phyloP scores from a whole-genome alignment of 2,888 invertebrate genomes.

The Melipona beecheii region DNA sequence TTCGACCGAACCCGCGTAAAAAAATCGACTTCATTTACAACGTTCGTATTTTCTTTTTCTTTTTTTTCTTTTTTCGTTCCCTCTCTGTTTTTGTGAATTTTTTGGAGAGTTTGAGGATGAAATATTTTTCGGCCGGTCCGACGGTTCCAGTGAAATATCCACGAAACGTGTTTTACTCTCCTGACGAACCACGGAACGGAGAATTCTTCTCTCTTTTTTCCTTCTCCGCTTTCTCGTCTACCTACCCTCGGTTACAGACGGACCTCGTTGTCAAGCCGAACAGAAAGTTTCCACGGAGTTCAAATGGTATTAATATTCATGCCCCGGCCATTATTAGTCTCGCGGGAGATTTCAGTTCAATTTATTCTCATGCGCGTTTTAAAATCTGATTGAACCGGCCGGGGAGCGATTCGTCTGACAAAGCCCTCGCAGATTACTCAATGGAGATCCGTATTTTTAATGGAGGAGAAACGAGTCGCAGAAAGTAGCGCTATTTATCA shows the following conservation, averaged over 20 bases:
- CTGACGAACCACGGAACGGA: constrained; percentile 24
- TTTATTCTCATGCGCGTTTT: constrained; percentile 57
- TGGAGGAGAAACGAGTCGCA: constrained; percentile 1
- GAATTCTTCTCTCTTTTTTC: not conserved
- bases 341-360: constrained; percentile 57
- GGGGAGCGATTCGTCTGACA: constrained; percentile 26
- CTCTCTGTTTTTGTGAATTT: not conserved
- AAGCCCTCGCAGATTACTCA: constrained; percentile 35
- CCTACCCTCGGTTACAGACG: constrained; percentile 44
- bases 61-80: no score
- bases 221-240: not conserved
- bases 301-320: constrained; percentile 59
- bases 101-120: not conserved
- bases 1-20: not conserved
- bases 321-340: constrained; percentile 57
- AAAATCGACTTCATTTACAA: not conserved
- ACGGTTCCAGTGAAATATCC: constrained; percentile 31
- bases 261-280: constrained; percentile 52
- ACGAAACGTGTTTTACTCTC: constrained; percentile 21
- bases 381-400: constrained; percentile 54
- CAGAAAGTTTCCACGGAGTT: constrained; percentile 45
- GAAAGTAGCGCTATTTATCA: constrained; percentile 35
- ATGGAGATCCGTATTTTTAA: constrained; percentile 39
- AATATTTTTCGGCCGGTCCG: not conserved
- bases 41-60: not conserved